Conservation (phyloP, 2,797 vertebrate genomes). For the Monodelphis domestica region DNA sequence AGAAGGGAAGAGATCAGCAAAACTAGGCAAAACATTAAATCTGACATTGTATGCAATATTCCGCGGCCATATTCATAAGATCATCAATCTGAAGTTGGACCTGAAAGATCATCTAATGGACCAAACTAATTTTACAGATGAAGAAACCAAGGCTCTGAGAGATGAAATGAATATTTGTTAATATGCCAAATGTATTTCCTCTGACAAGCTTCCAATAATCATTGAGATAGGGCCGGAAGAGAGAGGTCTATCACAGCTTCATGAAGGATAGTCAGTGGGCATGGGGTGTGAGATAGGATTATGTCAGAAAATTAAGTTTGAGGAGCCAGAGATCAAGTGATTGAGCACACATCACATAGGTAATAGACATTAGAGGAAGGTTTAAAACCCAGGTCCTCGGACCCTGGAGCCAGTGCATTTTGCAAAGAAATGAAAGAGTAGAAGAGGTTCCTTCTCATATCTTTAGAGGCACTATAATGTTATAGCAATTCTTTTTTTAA, state of each 20-base stretch:
- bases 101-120: neutral
- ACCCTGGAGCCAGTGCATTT: neutral
- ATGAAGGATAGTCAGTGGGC: neutral
- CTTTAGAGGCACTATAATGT: neutral
- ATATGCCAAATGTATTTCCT: neutral
- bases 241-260: neutral
- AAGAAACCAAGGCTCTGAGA: neutral
- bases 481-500: neutral
- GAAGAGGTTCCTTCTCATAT: neutral
- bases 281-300: neutral
- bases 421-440: neutral
- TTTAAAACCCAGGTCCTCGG: neutral
- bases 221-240: neutral
- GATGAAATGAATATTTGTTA: neutral
- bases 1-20: neutral
- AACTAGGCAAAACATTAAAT: neutral
- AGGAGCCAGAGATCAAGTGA: neutral
- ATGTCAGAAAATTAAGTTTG: neutral
- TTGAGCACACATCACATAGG: neutral
- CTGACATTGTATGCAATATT: neutral
- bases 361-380: neutral
- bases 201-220: neutral
- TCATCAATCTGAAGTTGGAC: neutral
- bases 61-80: neutral
- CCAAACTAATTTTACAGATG: neutral